A percentile compares a stretch with the other conserved stretches of the same genome.
Evolutionary conservation across 2,113 vertebrate genomes (phyloP).

Genomic region (Petromus typicus): DNA sequence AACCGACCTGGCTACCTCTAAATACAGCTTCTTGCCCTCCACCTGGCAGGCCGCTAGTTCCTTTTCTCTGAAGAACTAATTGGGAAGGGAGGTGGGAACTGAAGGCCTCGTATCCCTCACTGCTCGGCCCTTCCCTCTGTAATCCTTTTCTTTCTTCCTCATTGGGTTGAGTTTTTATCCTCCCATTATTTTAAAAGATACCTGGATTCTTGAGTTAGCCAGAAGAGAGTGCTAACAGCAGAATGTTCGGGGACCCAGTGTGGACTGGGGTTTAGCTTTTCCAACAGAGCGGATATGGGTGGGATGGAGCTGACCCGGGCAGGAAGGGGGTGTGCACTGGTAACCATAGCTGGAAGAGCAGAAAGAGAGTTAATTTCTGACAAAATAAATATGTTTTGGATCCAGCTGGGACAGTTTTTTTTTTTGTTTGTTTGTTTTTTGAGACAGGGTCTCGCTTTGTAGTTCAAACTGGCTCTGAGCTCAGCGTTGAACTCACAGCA

Average conservation of each 20-base stretch:
- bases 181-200: not conserved
- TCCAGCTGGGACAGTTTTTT: too few relatives aligned
- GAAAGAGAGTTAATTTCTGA: not conserved
- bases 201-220: not conserved
- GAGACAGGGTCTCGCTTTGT: too few relatives aligned
- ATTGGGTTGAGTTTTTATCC: not conserved
- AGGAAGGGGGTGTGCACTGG: not conserved
- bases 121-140: not conserved
- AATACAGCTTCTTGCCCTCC: not conserved
- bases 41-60: not conserved
- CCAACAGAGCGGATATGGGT: not conserved
- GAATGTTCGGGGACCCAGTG: not conserved
- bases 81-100: not conserved
- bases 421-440: too few relatives aligned
- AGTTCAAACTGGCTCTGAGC: too few relatives aligned
- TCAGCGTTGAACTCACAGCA: too few relatives aligned
- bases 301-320: not conserved
- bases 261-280: not conserved
- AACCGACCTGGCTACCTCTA: not conserved
- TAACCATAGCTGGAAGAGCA: not conserved
- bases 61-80: not conserved
- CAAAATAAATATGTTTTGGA: not conserved
- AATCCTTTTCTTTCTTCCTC: not conserved
- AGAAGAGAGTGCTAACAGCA: not conserved
- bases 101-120: accelerated